Evolutionary conservation across 2,888 invertebrate genomes (phyloP), one percentile per base, ranked within the genome.

Genomic region (Ypsolopha scabrella): DNA sequence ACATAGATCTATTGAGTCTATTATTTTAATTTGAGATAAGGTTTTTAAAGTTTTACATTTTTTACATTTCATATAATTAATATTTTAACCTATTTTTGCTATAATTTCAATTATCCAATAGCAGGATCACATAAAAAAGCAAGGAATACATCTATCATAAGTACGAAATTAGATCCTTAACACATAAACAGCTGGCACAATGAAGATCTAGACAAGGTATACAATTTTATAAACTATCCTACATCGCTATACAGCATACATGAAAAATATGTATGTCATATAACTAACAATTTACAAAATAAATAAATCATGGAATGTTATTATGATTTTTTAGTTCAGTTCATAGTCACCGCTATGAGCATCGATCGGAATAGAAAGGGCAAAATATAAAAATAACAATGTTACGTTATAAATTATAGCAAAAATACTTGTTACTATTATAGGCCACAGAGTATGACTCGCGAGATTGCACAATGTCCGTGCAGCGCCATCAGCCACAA

Each of bases 261-360:
- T 77, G 74, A 81, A 82, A 24, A 83, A 86, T 80, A 85, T 85
- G 85, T 83, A 82, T 67, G 80, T 61, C 68, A 68, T 67, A 69
- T 63, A 70, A 72, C 72, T 65, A 73, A 79, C 70, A 81, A 81
- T 83, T 80, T 85, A 85, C 81, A 86, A 75, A 86, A 86, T 86
- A 86, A 86, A 83, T 86, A 79, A 83, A 83, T 78, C 80, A 81
- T 86, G 85, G 85, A 86, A 86, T 86, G 85, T 85, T 77, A 75
- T 74, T 74, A 77, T 73, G 70, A 75, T 75, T 80, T 24, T 75
- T 68, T 34, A n/a, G 65, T 71, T 66, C 68, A 70, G 67, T 70
- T 70, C 67, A 62, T 58, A 64, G 65, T 68, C 64, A 52, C 14
- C n/a, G 24, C 7, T 44, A 36, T 51, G 33, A 43, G 44, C 41